Conservation (phyloP, 2,797 vertebrate genomes). For the Pogoniulus pusillus region DNA sequence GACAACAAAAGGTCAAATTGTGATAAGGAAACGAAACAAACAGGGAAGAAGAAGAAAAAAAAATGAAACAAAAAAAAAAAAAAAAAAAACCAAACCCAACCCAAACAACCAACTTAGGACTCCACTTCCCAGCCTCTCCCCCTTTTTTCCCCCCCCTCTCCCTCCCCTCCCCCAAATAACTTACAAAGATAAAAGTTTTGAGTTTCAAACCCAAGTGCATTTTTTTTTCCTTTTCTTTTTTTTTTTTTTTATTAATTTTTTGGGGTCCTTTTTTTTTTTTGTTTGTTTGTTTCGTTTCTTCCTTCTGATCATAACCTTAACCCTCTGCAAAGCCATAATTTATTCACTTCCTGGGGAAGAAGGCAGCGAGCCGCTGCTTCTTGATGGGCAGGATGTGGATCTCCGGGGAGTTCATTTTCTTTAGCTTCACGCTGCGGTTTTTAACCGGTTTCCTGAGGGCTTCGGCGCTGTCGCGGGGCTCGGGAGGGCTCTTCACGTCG, state of each 20-base stretch:
- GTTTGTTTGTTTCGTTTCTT: constrained; percentile 10
- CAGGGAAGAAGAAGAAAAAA: no score
- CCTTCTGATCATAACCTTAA: constrained; percentile 75
- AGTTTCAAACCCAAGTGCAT: constrained; percentile 81
- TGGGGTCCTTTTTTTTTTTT: no score
- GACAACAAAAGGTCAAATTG: no score
- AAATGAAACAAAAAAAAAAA: no score
- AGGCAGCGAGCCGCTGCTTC: constrained; percentile 95
- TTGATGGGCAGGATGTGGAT: constrained; percentile 98
- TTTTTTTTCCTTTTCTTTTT: constrained; percentile 52
- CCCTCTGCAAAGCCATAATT: constrained; percentile 79
- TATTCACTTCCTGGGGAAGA: constrained; percentile 95
- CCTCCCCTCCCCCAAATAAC: constrained; percentile 73
- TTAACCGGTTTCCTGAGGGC: constrained; percentile 90
- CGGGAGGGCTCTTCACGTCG: constrained; percentile 80
- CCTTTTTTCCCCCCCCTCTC: neutral
- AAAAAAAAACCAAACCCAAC: neutral
- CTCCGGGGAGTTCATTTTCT: constrained; percentile 98
- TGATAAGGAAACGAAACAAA: no score
- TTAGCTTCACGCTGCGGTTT: constrained; percentile 94
- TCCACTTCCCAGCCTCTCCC: constrained; percentile 69
- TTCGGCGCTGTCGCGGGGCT: constrained; percentile 82
- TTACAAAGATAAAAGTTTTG: constrained; percentile 83
- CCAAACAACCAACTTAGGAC: constrained; percentile 55
- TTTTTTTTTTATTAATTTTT: no score